Evolutionary conservation across 2,888 invertebrate genomes (phyloP), one percentile per base, ranked within the genome.

Genomic region (Eupithecia insigniata): DNA sequence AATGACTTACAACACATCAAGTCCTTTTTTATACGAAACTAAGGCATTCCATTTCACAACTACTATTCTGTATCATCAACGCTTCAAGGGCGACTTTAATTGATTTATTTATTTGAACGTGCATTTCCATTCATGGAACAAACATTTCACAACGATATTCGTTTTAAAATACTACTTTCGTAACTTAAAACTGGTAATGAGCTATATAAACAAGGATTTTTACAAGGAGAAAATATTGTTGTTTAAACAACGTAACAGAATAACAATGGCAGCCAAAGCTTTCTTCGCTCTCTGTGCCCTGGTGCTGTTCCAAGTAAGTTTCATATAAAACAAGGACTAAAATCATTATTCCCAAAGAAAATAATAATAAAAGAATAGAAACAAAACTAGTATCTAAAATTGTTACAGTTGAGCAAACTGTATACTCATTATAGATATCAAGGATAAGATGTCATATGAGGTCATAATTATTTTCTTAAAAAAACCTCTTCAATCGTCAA

Each of bases 281-380:
- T 43, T 74, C 66, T 66, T 80, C 70, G 68, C 64, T 36, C 64
- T 77, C 36, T 79, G 79, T 73, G 76, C 77, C 64, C 73, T 73
- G 12, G 79, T 72, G 66, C 71, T 67, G 46, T 16, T 64, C n/a
- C 64, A 64, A 64, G 64, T 64, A 36, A 64, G 66, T 66, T 68
- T 26, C n/a, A 62, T 12, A 28, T 55, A 18, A 30, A 18, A 30
- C 3, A 18, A 60, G 18, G 18, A 60, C 1, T 60, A 22, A 51
- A 43, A n/a, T 2, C 43, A 7, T 43, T 18, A n/a, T n/a, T n/a
- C 0, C 1, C 1, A 7, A 43, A n/a, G 10, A 51, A 51, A 51
- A 22, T 22, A 10, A 51, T 18, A 43, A 43, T 14, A 14, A 39
- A 14, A n/a, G 46, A 46, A n/a, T n/a, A 1, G 18, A 46, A n/a